Conservation (phyloP, 2,113 vertebrate species). For the Thryonomys swinderianus region DNA sequence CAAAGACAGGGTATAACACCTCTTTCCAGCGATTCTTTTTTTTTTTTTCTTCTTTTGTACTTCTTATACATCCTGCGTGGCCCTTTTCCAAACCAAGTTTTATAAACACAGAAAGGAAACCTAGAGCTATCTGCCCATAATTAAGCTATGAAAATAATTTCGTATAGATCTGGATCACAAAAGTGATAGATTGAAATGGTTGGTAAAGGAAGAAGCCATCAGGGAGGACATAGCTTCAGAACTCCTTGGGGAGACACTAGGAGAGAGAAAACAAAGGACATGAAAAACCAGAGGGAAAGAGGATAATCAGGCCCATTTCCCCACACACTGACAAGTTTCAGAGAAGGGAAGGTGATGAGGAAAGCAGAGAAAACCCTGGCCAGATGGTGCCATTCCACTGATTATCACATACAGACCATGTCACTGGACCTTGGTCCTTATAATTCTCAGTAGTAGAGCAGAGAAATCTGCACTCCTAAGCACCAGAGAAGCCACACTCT, state of each 20-base stretch:
- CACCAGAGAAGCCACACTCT: background rate
- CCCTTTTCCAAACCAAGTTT: background rate
- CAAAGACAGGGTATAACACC: conserved; percentile 23
- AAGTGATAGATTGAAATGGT: background rate
- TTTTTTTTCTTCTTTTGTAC: conserved; percentile 13
- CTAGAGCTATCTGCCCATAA: background rate
- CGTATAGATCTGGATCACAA: background rate
- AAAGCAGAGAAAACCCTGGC: background rate
- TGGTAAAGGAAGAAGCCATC: background rate
- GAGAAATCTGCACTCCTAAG: background rate
- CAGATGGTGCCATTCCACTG: background rate
- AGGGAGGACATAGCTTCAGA: background rate
- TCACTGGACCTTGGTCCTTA: background rate
- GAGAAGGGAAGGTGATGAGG: background rate
- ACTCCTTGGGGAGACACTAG: background rate
- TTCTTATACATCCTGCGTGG: background rate
- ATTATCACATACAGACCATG: background rate
- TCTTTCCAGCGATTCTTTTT: background rate
- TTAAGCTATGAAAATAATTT: conserved; percentile 13
- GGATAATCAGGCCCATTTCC: background rate
- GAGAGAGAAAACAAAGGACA: background rate
- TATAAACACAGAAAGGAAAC: background rate
- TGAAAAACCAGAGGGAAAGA: background rate
- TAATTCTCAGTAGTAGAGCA: background rate
- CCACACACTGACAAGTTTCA: background rate